phyloP scores from a whole-genome alignment of 2,888 invertebrate genomes.

The Barypeithes pellucidus region DNA sequence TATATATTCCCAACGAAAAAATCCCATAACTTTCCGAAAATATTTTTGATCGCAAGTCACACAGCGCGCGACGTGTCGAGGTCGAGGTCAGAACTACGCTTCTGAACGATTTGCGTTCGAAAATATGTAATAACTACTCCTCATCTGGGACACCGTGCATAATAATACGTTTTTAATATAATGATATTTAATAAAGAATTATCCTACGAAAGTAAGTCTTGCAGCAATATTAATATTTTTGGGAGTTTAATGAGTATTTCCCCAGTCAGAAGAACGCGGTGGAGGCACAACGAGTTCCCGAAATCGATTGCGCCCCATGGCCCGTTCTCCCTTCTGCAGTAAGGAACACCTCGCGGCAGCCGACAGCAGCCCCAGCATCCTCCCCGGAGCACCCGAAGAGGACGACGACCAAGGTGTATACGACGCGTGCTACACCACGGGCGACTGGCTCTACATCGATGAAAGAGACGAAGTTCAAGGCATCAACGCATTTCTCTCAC shows the following conservation, averaged over 20 bases:
- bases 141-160: too few relatives aligned
- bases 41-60: too few relatives aligned
- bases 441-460: constrained; percentile 84
- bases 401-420: constrained; percentile 84
- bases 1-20: too few relatives aligned
- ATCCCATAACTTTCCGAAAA: too few relatives aligned
- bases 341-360: constrained; percentile 78
- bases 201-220: not conserved
- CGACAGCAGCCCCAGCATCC: constrained; percentile 78
- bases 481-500: constrained; percentile 70
- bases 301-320: constrained; percentile 73
- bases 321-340: constrained; percentile 83
- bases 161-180: too few relatives aligned
- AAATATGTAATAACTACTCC: too few relatives aligned
- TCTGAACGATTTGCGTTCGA: too few relatives aligned
- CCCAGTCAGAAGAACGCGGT: constrained; percentile 82
- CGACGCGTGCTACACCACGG: constrained; percentile 81
- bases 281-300: constrained; percentile 68
- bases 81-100: too few relatives aligned
- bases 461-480: constrained; percentile 77
- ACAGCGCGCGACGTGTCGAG: too few relatives aligned
- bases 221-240: constrained; percentile 13
- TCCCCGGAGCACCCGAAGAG: constrained; percentile 69
- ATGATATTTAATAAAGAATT: constrained; percentile 8
- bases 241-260: constrained; percentile 44